A percentile compares a stretch with the other conserved stretches of the same genome.
phyloP scores from a whole-genome alignment of 2,888 invertebrate genomes.

The Candidula unifasciata region DNA sequence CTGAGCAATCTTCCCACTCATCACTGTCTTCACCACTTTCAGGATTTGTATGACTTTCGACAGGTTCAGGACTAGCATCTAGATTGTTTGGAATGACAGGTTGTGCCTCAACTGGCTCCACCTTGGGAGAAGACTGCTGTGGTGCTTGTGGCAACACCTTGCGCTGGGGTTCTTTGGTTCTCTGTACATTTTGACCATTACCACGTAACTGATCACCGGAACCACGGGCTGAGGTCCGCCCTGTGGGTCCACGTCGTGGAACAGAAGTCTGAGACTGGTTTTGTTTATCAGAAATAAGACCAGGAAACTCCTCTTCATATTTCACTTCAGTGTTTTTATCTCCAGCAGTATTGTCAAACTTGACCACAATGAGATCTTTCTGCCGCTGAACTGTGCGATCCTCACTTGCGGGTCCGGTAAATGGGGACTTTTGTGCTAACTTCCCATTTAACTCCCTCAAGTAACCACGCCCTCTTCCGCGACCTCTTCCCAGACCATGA shows the following conservation, averaged over 20 bases:
- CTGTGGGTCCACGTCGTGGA: conserved; percentile 36
- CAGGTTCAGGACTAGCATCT: background rate
- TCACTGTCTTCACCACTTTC: conserved; percentile 65
- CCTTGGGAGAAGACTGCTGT: background rate
- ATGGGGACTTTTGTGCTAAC: conserved; percentile 60
- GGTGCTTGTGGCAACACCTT: background rate
- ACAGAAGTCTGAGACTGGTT: conserved; percentile 13
- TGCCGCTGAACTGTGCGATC: conserved; percentile 70
- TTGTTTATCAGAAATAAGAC: conserved; percentile 51
- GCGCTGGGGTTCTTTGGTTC: background rate
- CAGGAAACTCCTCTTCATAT: conserved; percentile 58
- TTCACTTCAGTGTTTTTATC: conserved; percentile 67
- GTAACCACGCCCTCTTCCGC: conserved; percentile 68
- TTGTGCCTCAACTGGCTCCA: background rate
- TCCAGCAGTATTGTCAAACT: conserved; percentile 71
- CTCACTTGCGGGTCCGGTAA: conserved; percentile 66
- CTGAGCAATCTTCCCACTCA: conserved; percentile 65
- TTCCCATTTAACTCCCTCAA: conserved; percentile 60
- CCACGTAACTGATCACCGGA: background rate
- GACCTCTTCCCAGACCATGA: conserved; percentile 54
- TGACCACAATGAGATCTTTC: conserved; percentile 70
- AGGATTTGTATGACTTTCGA: background rate
- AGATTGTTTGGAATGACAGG: background rate
- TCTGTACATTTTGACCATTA: background rate
- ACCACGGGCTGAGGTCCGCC: conserved; percentile 19